Conservation (phyloP, 2,113 vertebrate genomes). For the Lepidothrix coronata region DNA sequence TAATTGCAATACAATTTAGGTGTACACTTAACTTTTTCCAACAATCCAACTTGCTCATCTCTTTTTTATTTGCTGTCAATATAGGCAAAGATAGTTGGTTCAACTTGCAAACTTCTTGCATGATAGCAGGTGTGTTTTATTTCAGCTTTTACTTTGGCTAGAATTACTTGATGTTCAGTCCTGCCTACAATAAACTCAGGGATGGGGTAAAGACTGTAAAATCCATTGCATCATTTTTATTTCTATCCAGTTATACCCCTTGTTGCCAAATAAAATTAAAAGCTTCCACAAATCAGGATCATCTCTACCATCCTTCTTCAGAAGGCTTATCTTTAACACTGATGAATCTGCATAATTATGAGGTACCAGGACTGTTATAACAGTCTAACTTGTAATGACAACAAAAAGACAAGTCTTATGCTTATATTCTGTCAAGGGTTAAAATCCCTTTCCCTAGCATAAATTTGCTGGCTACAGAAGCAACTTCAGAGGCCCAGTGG, state of each 20-base stretch:
- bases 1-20: not conserved
- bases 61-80: not conserved
- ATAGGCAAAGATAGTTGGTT: not conserved
- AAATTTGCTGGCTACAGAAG: not conserved
- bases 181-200: not conserved
- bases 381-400: not conserved
- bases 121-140: not conserved
- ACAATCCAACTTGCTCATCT: not conserved
- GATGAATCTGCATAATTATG: not conserved
- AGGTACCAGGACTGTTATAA: not conserved
- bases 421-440: not conserved
- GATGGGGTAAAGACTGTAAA: not conserved
- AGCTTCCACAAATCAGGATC: not conserved
- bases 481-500: not conserved
- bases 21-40: not conserved
- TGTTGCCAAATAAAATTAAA: not conserved
- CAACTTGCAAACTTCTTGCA: not conserved
- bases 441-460: not conserved
- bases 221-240: not conserved
- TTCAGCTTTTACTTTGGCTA: not conserved
- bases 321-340: not conserved
- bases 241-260: not conserved
- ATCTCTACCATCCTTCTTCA: not conserved
- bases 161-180: not conserved
- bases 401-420: not conserved